Conservation (phyloP, 2,888 invertebrate species). For the Ecliptopera silaceata region DNA sequence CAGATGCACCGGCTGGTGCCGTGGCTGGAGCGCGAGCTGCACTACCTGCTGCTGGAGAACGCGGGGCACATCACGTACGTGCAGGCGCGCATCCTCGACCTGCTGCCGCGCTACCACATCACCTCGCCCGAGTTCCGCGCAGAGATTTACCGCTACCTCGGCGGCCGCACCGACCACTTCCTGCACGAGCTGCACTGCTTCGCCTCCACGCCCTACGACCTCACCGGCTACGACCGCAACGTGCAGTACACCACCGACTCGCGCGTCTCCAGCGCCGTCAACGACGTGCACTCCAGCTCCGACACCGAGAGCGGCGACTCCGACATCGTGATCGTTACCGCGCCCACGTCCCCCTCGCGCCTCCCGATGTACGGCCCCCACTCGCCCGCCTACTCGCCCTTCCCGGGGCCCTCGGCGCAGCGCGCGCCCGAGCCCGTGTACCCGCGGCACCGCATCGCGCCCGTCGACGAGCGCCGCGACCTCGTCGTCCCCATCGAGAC, state of each 20-base stretch:
- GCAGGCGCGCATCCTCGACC: constrained; percentile 86
- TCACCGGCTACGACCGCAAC: constrained; percentile 90
- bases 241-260: constrained; percentile 85
- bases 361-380: constrained; percentile 35
- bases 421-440: constrained; percentile 53
- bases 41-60: constrained; percentile 87
- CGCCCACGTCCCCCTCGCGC: constrained; percentile 42
- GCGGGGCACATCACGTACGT: constrained; percentile 86
- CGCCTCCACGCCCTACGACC: constrained; percentile 93
- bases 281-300: constrained; percentile 77
- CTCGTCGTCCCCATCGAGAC: constrained; percentile 75
- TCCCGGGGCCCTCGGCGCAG: constrained; percentile 41
- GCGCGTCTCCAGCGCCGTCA: constrained; percentile 80
- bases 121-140: constrained; percentile 87
- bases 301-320: constrained; percentile 68
- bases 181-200: constrained; percentile 94
- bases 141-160: constrained; percentile 86
- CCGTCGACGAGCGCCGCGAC: constrained; percentile 36
- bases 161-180: constrained; percentile 91
- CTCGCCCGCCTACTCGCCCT: background rate
- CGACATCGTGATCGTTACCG: constrained; percentile 60
- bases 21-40: constrained; percentile 94
- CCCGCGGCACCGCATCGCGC: constrained; percentile 54
- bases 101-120: constrained; percentile 86
- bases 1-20: constrained; percentile 92